These are phyloP conservation scores for Pogonocichla stellata DNA, from an alignment of 2,113 vertebrate genomes.

Conservation along the genomic window DNA sequence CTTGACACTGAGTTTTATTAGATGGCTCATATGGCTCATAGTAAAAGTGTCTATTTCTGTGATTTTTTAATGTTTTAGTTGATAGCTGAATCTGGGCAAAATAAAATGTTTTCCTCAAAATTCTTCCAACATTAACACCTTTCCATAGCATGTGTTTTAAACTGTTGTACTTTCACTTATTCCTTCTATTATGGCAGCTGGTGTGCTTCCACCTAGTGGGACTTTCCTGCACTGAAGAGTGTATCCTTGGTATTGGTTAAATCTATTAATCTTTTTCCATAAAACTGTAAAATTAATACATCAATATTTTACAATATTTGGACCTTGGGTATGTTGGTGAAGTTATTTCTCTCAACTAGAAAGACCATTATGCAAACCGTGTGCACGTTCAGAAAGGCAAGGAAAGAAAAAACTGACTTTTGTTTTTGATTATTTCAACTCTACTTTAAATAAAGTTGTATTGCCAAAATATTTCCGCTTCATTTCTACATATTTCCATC, in stretches of 20 bases:
- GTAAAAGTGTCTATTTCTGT: background rate
- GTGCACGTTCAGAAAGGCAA: background rate
- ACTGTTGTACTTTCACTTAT: background rate
- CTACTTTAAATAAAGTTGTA: background rate
- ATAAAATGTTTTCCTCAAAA: background rate
- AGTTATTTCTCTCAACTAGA: background rate
- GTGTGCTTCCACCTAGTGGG: background rate
- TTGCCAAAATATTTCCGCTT: background rate
- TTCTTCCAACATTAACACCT: background rate
- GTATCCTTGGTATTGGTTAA: background rate
- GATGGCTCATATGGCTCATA: background rate
- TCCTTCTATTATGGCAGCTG: background rate
- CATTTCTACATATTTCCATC: background rate
- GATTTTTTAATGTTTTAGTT: background rate
- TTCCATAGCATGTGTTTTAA: background rate
- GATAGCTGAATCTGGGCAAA: background rate
- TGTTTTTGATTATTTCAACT: background rate
- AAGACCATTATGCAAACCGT: background rate
- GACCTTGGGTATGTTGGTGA: background rate
- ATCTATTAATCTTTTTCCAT: background rate
- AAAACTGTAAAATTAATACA: background rate
- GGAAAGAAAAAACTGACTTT: background rate
- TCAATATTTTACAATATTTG: background rate
- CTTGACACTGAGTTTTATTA: background rate
- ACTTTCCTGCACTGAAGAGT: background rate